Evolutionary conservation across 2,113 vertebrate species (phyloP), one percentile per base, ranked within the genome.

Genomic region (Globicephala melas): DNA sequence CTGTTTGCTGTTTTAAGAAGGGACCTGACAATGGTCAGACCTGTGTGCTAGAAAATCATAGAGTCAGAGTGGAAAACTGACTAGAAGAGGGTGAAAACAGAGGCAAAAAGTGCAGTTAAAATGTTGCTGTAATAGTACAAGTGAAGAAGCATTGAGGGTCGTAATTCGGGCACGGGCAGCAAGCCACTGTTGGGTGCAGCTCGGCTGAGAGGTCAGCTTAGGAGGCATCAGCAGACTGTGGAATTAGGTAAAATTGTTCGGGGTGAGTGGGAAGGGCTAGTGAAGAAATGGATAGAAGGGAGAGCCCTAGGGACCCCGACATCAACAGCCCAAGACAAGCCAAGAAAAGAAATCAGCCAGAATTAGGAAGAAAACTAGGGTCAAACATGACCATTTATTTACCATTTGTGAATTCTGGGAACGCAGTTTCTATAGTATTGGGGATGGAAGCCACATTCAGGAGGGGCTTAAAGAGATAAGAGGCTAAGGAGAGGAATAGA

Each of bases 1-100:
- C 36, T 58, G 21, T 71, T 91, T 77, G 41, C 47, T 91, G 2
- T 53, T 94, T 85, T 79, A 93, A 93, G 89, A 93, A 93, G 44
- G 58, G 25, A 31, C 3, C 44, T 62, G 33, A 38, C 7, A 28
- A 28, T 55, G 18, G 31, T 55, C n/a, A 65, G 31, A 33, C 28
- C 47, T 65, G 13, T 67, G 80, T 70, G 28, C 47, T 68, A 20
- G 26, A 86, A 70, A 77, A 65, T n/a, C 53, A 36, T 38, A 44
- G 12, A 38, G 9, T 31, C 85, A 67, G 47, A 26, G 9, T 65
- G 15, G 38, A 53, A 50, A 85, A 63, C 7, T 65, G 60, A 36
- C 20, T 74, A 73, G 36, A 65, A 83, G 58, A 92, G 60, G 7
- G 12, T 38, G 28, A 50, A 50, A 47, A 28, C 47, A 33, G 67